Evolutionary conservation across 2,888 invertebrate genomes (phyloP), one percentile per base, ranked within the genome.

Genomic region (Drosophila bunnanda): DNA sequence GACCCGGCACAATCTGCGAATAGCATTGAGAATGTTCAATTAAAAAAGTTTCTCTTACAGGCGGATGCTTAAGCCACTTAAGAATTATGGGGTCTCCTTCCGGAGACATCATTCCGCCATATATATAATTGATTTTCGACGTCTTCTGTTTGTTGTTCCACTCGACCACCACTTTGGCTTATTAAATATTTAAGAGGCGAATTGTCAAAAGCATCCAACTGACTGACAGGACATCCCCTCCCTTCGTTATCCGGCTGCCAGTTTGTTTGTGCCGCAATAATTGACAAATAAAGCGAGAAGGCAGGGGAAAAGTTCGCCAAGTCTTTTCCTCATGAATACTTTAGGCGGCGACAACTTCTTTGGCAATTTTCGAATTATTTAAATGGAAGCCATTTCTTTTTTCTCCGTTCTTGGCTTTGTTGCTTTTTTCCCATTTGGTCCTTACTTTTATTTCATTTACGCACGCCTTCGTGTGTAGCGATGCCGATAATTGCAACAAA

Each of bases 121-220:
- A 52, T 57, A 74, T 70, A 72, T 86, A 86, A 88, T 88, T 88
- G 89, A 83, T 86, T 86, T 78, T 62, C 67, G 57, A 65, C 77
- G 75, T 78, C 78, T 78, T 52, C 64, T 67, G 68, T 60, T 70
- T 56, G 76, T 75, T 64, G 67, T 75, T 66, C 70, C 55, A 43
- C 53, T 66, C 55, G 75, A 68, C 76, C 82, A 64, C 76, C 82
- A 88, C 85, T 88, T 89, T 86, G 79, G 68, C 78, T 81, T 88
- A 80, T 88, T 88, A 80, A 89, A 88, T 88, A 88, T 89, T 89
- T 89, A 89, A 80, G 79, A 76, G 77, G 57, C 72, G 68, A 77
- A 73, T 73, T 87, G 89, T 87, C 89, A 87, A 65, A 73, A 69
- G 71, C 88, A 80, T 77, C 44, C 68, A 60, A 75, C 48, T 73